Conservation (phyloP, 2,888 invertebrate species). For the Digitonthophagus gazella region DNA sequence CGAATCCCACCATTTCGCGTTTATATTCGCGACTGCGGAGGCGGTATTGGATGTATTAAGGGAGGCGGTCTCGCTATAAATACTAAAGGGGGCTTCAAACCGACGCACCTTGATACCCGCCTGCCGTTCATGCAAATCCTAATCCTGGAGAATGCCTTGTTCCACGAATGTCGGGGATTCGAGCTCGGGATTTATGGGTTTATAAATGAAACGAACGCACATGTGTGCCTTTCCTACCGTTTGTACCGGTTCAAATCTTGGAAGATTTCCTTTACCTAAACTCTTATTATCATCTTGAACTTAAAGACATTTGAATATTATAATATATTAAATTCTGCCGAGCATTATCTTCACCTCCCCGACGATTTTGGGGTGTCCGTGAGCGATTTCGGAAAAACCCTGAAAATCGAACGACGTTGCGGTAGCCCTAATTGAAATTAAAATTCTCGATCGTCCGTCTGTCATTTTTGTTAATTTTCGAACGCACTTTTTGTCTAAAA, state of each 20-base stretch:
- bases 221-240: conserved; percentile 30
- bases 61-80: conserved; percentile 27
- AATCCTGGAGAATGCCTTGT: conserved; percentile 31
- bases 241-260: conserved; percentile 24
- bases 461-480: no score
- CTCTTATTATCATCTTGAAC: conserved; percentile 11
- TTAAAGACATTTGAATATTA: no score
- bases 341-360: no score
- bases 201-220: conserved; percentile 37
- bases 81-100: conserved; percentile 25
- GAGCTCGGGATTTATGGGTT: conserved; percentile 36
- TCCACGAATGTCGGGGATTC: conserved; percentile 29
- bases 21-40: conserved; percentile 22
- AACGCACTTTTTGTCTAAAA: no score
- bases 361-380: no score
- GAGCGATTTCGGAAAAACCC: no score
- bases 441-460: no score
- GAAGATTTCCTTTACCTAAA: conserved; percentile 21
- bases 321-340: no score
- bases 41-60: conserved; percentile 27
- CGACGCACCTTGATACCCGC: conserved; percentile 29
- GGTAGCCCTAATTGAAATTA: no score
- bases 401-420: no score
- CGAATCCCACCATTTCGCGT: conserved; percentile 9
- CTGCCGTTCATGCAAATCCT: conserved; percentile 32